Conservation (phyloP, 2,797 vertebrate genomes). For the Melanotaenia maccullochi region DNA sequence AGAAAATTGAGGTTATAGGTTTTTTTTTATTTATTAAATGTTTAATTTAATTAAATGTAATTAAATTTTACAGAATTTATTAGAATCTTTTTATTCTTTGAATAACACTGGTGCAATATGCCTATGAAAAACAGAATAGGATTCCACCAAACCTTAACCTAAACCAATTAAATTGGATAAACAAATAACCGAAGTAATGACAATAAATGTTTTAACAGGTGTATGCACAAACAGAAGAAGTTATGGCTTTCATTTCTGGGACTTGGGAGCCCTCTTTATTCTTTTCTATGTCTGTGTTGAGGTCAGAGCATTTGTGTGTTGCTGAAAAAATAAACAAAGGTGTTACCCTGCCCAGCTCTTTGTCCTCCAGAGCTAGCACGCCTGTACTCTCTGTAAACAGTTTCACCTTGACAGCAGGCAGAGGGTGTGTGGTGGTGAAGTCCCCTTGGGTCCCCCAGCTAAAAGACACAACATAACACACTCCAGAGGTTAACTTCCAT, state of each 20-base stretch:
- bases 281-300: constrained; percentile 8
- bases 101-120: neutral
- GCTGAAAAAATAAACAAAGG: constrained; percentile 18
- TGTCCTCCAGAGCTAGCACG: constrained; percentile 97
- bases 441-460: constrained; percentile 99
- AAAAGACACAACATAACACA: constrained; percentile 75
- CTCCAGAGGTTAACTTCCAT: constrained; percentile 67
- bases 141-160: neutral
- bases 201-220: neutral
- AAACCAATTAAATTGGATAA: no score
- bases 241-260: neutral
- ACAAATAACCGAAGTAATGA: neutral
- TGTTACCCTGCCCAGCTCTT: constrained; percentile 96
- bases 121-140: neutral
- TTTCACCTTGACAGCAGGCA: constrained; percentile 99
- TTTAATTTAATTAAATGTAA: neutral
- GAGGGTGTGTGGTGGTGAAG: constrained; percentile 95
- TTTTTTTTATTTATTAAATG: neutral
- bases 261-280: neutral
- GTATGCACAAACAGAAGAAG: neutral
- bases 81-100: neutral
- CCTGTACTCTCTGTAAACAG: constrained; percentile 99
- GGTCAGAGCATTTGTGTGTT: neutral
- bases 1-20: neutral
- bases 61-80: neutral